These are phyloP conservation scores for Drosophila pseudoananassae DNA, from an alignment of 1,140 invertebrate genomes.

Conservation along the genomic window DNA sequence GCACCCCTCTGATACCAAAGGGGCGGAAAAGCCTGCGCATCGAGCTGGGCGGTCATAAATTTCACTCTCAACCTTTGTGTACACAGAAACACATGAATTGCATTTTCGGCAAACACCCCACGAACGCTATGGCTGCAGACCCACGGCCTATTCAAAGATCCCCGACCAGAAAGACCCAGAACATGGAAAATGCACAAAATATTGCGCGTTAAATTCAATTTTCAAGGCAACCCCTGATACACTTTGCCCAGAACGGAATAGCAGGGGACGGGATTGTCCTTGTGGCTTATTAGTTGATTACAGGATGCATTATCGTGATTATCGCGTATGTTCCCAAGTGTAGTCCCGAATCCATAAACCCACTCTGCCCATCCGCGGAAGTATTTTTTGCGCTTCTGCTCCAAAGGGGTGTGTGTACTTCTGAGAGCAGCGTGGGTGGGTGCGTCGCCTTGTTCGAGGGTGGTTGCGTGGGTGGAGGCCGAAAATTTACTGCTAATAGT, in stretches of 20 bases:
- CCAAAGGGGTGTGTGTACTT: constrained; percentile 37
- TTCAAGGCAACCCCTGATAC: constrained; percentile 51
- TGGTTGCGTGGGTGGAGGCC: constrained; percentile 30
- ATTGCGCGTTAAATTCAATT: constrained; percentile 84
- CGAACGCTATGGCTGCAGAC: constrained; percentile 5
- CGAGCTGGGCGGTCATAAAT: constrained; percentile 63
- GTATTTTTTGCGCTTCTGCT: constrained; percentile 39
- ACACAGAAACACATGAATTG: constrained; percentile 75
- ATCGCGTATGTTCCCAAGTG: constrained; percentile 67
- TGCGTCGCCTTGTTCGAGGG: neutral
- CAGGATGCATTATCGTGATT: constrained; percentile 84
- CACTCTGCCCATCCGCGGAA: constrained; percentile 23
- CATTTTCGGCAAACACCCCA: constrained; percentile 72
- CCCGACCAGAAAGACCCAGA: constrained; percentile 5
- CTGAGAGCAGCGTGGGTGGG: neutral
- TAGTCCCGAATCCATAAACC: constrained; percentile 60
- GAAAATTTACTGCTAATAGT: constrained; percentile 80
- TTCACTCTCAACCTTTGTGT: constrained; percentile 60
- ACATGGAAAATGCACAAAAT: constrained; percentile 81
- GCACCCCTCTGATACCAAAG: constrained; percentile 46
- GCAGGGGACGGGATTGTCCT: constrained; percentile 44
- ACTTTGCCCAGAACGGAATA: neutral
- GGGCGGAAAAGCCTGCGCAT: constrained; percentile 45
- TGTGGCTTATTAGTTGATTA: constrained; percentile 84
- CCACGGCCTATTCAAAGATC: constrained; percentile 21